These are phyloP conservation scores for Phenacoccus solenopsis DNA, from an alignment of 1,140 invertebrate genomes.

Conservation along the genomic window DNA sequence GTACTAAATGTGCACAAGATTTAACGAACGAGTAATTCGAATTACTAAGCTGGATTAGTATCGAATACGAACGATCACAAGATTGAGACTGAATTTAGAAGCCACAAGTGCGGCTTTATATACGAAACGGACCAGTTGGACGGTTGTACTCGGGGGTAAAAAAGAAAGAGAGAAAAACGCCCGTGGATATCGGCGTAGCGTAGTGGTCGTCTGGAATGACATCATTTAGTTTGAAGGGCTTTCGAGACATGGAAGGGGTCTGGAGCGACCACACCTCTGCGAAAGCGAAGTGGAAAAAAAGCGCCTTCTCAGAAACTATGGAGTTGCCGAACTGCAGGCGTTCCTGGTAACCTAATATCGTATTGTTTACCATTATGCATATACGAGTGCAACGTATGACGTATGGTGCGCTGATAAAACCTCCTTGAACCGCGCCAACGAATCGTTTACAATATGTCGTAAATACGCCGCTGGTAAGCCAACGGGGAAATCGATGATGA, in stretches of 20 bases:
- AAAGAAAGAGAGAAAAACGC: too few species aligned
- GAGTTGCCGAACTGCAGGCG: background rate
- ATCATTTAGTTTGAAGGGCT: background rate
- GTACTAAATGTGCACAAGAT: background rate
- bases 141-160: background rate
- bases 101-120: background rate
- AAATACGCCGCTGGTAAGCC: too few species aligned
- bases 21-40: background rate
- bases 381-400: too few species aligned
- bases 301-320: background rate
- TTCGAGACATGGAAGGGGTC: background rate
- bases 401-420: too few species aligned
- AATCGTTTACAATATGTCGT: too few species aligned
- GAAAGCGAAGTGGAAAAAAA: background rate
- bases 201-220: background rate
- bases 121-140: background rate
- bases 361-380: background rate
- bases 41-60: too few species aligned
- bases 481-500: too few species aligned
- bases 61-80: background rate
- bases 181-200: too few species aligned
- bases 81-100: background rate
- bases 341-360: background rate
- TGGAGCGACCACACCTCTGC: background rate
- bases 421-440: too few species aligned